Evolutionary conservation across 2,797 vertebrate genomes (phyloP).

Genomic region (Sarcophilus harrisii): DNA sequence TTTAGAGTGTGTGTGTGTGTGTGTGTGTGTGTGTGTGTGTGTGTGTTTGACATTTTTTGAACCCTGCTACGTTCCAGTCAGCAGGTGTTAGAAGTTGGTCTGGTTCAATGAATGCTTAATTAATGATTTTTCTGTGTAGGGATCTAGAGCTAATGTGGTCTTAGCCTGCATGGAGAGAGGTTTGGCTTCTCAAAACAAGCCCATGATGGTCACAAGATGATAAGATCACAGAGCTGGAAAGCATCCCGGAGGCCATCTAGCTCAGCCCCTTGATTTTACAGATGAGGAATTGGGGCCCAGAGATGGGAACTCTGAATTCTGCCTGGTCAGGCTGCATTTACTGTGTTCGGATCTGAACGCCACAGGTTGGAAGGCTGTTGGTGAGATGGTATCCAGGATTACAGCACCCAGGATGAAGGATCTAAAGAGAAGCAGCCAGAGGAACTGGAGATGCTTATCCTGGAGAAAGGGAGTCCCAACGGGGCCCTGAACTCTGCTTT

Average conservation of each 20-base stretch:
- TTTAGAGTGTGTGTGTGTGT: no score
- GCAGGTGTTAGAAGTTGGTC: background rate
- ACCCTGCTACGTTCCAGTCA: background rate
- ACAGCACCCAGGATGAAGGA: background rate
- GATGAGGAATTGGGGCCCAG: background rate
- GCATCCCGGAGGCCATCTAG: background rate
- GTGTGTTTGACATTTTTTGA: no score
- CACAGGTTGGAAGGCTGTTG: background rate
- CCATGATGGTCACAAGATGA: background rate
- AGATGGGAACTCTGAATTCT: background rate
- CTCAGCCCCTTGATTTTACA: background rate
- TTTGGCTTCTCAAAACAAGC: background rate
- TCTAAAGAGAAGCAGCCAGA: background rate
- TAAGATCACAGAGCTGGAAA: background rate
- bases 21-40: no score
- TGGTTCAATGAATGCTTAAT: background rate
- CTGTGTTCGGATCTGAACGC: background rate
- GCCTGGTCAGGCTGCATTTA: background rate
- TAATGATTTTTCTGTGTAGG: background rate
- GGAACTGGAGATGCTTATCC: background rate
- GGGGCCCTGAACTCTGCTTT: no score
- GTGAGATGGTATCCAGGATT: background rate
- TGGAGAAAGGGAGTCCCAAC: background rate
- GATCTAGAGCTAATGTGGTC: background rate
- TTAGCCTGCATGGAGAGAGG: background rate